Conservation (phyloP, 2,797 vertebrate species). For the Artibeus jamaicensis region DNA sequence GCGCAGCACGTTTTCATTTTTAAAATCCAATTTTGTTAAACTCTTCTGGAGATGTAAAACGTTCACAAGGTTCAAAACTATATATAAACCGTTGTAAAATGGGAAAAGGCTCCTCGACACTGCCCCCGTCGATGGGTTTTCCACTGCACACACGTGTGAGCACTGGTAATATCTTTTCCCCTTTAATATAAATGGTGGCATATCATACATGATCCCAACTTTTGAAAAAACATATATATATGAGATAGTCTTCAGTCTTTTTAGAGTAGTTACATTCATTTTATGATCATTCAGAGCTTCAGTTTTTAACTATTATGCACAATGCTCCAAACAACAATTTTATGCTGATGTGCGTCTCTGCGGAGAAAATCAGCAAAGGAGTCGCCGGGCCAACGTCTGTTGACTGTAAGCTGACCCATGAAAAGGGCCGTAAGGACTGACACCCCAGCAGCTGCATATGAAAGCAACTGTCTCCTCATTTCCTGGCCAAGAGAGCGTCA, state of each 20-base stretch:
- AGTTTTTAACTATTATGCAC: neutral
- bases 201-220: neutral
- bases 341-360: neutral
- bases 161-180: neutral
- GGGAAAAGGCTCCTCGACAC: neutral
- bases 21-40: neutral
- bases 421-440: no score
- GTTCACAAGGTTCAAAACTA: neutral
- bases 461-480: neutral
- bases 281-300: neutral
- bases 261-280: neutral
- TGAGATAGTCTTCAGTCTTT: neutral
- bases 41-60: neutral
- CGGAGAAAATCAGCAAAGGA: neutral
- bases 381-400: neutral
- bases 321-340: neutral
- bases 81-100: neutral
- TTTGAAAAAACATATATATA: neutral
- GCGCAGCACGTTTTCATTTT: neutral
- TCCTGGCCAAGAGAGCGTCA: neutral
- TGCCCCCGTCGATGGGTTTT: neutral
- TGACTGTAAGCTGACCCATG: neutral
- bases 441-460: neutral
- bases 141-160: neutral
- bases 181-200: neutral